Conservation (phyloP, 2,113 vertebrate species). For the Corapipo altera region DNA sequence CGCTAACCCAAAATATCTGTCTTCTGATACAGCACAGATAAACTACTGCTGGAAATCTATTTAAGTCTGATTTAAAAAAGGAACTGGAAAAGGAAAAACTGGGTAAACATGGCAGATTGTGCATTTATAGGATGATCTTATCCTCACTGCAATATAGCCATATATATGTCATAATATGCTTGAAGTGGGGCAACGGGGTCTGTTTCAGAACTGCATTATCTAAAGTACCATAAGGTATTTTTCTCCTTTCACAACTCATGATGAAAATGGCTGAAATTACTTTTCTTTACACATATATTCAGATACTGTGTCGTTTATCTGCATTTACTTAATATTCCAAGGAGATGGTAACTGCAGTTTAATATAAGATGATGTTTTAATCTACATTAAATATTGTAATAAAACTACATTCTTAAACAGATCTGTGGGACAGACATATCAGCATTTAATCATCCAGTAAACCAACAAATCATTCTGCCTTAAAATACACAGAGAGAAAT, state of each 20-base stretch:
- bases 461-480: background rate
- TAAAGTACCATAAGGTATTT: background rate
- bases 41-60: slow-evolving; percentile 37
- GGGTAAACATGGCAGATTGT: slow-evolving; percentile 26
- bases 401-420: background rate
- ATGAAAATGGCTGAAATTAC: background rate
- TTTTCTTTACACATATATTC: background rate
- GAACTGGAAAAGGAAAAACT: slow-evolving; percentile 2
- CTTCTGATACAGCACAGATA: slow-evolving; percentile 30
- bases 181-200: slow-evolving; percentile 4
- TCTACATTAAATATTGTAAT: background rate
- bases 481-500: background rate
- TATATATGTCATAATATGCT: slow-evolving; percentile 37
- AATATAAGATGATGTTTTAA: background rate
- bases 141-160: slow-evolving; percentile 12
- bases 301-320: background rate
- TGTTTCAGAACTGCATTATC: slow-evolving; percentile 35
- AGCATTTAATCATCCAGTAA: background rate
- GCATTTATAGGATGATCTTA: slow-evolving; percentile 41
- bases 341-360: background rate
- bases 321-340: background rate
- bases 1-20: slow-evolving; percentile 24
- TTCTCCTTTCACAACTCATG: background rate
- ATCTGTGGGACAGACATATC: background rate
- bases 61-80: slow-evolving; percentile 5